Evolutionary conservation across 2,888 invertebrate species (phyloP).

Genomic region (Hemaris fuciformis): DNA sequence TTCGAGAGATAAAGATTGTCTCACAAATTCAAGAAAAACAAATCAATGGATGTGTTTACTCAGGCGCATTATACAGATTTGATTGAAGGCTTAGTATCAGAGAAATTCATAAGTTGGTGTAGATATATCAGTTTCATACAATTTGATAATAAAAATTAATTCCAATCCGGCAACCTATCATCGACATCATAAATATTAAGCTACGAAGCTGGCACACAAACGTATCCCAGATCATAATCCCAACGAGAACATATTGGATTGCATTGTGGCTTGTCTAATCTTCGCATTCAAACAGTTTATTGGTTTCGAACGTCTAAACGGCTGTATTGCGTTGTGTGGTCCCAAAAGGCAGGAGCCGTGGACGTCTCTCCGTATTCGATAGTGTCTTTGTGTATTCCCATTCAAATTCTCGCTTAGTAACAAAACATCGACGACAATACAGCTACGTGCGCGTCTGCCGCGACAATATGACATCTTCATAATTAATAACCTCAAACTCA

Average conservation of each 20-base stretch:
- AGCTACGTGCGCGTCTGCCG: slow-evolving; percentile 64
- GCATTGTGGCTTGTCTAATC: slow-evolving; percentile 28
- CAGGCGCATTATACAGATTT: not conserved
- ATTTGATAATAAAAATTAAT: not conserved
- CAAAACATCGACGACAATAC: slow-evolving; percentile 66
- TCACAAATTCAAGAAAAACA: too few species aligned
- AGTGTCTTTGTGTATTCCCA: slow-evolving; percentile 55
- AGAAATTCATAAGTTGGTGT: too few species aligned
- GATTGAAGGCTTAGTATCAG: too few species aligned
- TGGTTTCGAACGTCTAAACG: slow-evolving; percentile 26
- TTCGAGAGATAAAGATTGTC: too few species aligned
- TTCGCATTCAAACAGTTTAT: slow-evolving; percentile 30
- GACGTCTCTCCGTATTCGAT: slow-evolving; percentile 50
- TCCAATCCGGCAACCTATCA: slow-evolving; percentile 2
- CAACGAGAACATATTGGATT: slow-evolving; percentile 27
- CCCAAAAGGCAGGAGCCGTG: slow-evolving; percentile 60
- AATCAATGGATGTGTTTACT: not conserved
- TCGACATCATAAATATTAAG: slow-evolving; percentile 8
- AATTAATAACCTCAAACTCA: slow-evolving; percentile 80
- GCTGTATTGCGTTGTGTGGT: slow-evolving; percentile 62
- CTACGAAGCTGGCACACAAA: slow-evolving; percentile 12
- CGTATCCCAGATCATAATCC: slow-evolving; percentile 17
- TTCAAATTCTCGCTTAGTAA: slow-evolving; percentile 75
- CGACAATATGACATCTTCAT: slow-evolving; percentile 78
- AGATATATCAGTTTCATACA: not conserved